phyloP scores from a whole-genome alignment of 2,888 invertebrate genomes.

The Xestia rhomboidea region DNA sequence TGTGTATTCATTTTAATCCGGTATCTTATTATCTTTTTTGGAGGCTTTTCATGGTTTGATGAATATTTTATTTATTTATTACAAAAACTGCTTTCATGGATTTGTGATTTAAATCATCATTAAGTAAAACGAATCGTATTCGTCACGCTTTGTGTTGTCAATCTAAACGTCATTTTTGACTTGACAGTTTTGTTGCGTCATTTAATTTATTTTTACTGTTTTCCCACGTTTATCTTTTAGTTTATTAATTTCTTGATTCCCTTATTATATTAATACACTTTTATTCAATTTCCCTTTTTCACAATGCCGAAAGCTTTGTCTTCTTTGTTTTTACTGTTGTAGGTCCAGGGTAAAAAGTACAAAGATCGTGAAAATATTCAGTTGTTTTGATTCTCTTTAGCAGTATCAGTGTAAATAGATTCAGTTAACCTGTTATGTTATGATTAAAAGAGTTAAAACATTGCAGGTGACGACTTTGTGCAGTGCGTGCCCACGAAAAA shows the following conservation, averaged over 20 bases:
- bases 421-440: constrained; percentile 29
- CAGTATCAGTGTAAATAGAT: constrained; percentile 59
- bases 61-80: neutral
- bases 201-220: constrained; percentile 73
- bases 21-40: too few species aligned
- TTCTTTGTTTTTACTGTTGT: constrained; percentile 10
- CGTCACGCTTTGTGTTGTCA: constrained; percentile 46
- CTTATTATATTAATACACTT: neutral
- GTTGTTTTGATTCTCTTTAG: constrained; percentile 64
- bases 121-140: constrained; percentile 40
- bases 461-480: constrained; percentile 87
- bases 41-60: neutral
- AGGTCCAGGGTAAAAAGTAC: constrained; percentile 14
- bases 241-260: constrained; percentile 25
- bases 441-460: constrained; percentile 58
- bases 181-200: constrained; percentile 78
- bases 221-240: constrained; percentile 74
- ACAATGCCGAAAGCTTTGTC: neutral
- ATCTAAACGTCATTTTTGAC: constrained; percentile 53
- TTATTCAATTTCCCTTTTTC: constrained; percentile 13
- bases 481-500: constrained; percentile 87
- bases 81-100: neutral
- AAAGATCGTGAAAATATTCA: constrained; percentile 50
- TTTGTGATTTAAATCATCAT: neutral
- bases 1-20: neutral